Percentiles rank a stretch among this genome's conserved stretches.
Conservation (phyloP, 2,888 invertebrate genomes). For the Bombylius major region DNA sequence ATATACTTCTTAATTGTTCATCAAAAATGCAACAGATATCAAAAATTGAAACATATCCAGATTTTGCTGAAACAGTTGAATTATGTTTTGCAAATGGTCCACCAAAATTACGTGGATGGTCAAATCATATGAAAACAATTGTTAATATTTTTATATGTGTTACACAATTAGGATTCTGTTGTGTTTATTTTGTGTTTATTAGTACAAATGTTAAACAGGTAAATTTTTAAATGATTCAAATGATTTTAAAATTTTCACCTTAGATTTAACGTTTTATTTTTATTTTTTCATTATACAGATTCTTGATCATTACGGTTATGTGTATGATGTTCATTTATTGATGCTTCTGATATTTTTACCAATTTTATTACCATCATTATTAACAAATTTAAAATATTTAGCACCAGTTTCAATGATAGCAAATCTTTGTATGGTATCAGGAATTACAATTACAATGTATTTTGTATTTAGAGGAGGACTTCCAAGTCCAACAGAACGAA, state of each 20-base stretch:
- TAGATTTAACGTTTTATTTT: not conserved
- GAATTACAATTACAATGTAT: slow-evolving; percentile 59
- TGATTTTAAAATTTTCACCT: no score
- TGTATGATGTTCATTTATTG: slow-evolving; percentile 52
- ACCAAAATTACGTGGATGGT: slow-evolving; percentile 44
- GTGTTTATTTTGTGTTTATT: slow-evolving; percentile 92
- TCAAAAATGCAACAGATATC: slow-evolving; percentile 49
- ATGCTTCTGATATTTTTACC: slow-evolving; percentile 63
- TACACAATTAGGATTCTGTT: slow-evolving; percentile 97
- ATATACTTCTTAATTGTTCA: slow-evolving; percentile 69
- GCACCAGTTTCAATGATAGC: slow-evolving; percentile 69
- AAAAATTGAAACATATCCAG: slow-evolving; percentile 45
- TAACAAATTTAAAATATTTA: slow-evolving; percentile 61
- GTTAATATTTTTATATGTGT: slow-evolving; percentile 82
- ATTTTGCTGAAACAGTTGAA: slow-evolving; percentile 74
- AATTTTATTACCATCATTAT: slow-evolving; percentile 58
- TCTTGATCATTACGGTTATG: slow-evolving; percentile 47
- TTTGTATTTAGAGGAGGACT: slow-evolving; percentile 63
- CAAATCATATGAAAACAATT: slow-evolving; percentile 49
- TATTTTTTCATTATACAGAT: slow-evolving; percentile 41
- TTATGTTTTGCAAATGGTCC: slow-evolving; percentile 70
- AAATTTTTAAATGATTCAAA: slow-evolving; percentile 9
- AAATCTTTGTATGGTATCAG: slow-evolving; percentile 57
- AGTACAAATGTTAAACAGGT: slow-evolving; percentile 74
- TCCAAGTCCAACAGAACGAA: slow-evolving; percentile 47